Percentiles rank a stretch among this genome's conserved stretches.
Evolutionary conservation across 2,113 vertebrate species (phyloP).

Genomic region (Fregata magnificens): DNA sequence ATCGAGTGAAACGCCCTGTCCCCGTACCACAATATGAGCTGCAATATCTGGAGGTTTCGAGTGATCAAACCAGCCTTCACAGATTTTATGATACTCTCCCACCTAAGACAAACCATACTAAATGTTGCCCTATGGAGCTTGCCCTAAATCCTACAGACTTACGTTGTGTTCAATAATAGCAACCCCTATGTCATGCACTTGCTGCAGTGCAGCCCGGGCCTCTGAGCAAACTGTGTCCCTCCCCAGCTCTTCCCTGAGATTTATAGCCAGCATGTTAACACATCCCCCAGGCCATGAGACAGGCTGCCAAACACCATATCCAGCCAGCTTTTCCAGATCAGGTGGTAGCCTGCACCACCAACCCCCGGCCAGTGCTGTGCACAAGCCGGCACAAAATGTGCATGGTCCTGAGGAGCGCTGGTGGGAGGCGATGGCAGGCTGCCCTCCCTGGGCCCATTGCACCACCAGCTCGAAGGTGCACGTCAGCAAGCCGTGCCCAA

Average conservation of each 20-base stretch:
- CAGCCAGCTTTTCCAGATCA: background rate
- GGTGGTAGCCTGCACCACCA: too few relatives aligned
- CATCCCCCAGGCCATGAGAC: background rate
- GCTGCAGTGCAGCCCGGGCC: background rate
- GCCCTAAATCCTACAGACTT: background rate
- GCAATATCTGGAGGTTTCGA: too few relatives aligned
- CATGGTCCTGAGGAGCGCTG: background rate
- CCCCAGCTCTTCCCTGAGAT: background rate
- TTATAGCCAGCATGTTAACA: background rate
- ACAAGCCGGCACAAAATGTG: background rate
- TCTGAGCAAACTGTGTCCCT: background rate
- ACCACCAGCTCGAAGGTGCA: background rate
- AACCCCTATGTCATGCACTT: rapidly evolving
- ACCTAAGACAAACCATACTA: background rate
- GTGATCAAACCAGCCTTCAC: too few relatives aligned
- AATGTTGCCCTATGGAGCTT: background rate
- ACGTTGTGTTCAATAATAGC: background rate
- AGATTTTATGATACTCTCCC: background rate
- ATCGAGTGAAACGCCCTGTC: background rate
- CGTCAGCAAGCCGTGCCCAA: background rate
- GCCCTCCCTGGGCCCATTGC: background rate
- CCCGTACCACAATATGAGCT: background rate
- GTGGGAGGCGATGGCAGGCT: background rate
- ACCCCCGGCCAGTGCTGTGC: background rate
- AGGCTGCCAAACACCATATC: background rate